Base-by-base conservation (phyloP, 2,113 vertebrate genomes). In the Sander vitreus region DNA sequence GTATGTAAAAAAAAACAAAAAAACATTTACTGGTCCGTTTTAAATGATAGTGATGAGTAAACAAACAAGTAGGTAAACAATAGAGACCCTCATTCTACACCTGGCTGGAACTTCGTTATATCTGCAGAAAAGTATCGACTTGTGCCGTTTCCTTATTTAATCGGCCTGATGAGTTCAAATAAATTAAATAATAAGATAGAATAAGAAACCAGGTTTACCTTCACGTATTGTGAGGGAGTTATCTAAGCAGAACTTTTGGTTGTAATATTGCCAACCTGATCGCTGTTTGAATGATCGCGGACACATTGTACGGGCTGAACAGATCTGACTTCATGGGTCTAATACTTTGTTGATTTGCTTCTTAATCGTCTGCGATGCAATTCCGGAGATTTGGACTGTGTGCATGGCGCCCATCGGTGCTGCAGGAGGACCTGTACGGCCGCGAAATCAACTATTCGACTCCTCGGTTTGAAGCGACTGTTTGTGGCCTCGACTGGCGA, bases 301-400 rank as follows among this genome's bases (percentile, higher is more conserved):
- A 65, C 67, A 48, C 68, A 3, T 14, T 65, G 79, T 75, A 10
- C 62, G n/a, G 4, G 15, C 57, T 30, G 62, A 74, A 50, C 85
- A 50, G 63, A 64, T 84, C 81, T 76, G 63, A 64, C 88, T 81
- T 85, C 80, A 76, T 21, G 16, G 70, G 23, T 69, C 65, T 72
- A 58, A 76, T 78, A 70, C 85, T 90, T 78, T 53, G 68, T 83
- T 86, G 23, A 89, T 87, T 81, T 77, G 76, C 75, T 23, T 80
- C 83, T 71, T 85, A 88, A 90, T 88, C 73, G 89, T 75, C 66
- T 60, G 55, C 60, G 62, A 80, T 73, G 85, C 77, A 83, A 73
- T 89, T 88, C 81, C 27, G 43, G 83, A 71, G 77, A 76, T 55
- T 55, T 45, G 81, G 68, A 76, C 66, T 66, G 68, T 33, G 57